Conservation (phyloP, 2,113 vertebrate genomes). For the Bungarus multicinctus region DNA sequence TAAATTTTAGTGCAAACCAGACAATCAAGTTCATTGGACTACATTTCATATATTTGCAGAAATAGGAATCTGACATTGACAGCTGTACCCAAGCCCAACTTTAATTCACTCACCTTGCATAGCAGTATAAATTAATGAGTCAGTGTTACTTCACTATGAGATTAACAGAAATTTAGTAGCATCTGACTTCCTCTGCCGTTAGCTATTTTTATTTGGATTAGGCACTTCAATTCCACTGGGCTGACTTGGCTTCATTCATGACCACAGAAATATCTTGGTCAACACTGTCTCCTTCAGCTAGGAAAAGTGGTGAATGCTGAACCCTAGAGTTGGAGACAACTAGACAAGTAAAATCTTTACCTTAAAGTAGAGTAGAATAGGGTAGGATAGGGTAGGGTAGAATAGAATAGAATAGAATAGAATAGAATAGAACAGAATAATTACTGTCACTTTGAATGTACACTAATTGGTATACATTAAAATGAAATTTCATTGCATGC, state of each 20-base stretch:
- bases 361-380: too few species aligned
- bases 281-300: background rate
- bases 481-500: too few species aligned
- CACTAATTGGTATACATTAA: too few species aligned
- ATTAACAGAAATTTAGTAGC: background rate
- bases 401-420: too few species aligned
- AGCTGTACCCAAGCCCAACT: background rate
- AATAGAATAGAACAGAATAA: too few species aligned
- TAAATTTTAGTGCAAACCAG: background rate
- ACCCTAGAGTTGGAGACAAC: background rate
- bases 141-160: background rate
- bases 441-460: too few species aligned
- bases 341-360: too few species aligned
- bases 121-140: background rate
- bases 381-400: too few species aligned
- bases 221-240: background rate
- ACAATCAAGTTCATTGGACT: background rate
- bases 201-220: background rate
- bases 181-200: background rate
- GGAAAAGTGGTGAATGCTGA: background rate
- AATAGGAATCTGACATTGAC: background rate
- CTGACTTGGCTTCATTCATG: background rate
- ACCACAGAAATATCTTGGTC: too few species aligned
- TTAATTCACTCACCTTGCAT: background rate
- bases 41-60: background rate